A percentile compares a stretch with the other conserved stretches of the same genome.
These are phyloP conservation scores for Tuberolachnus salignus DNA, from an alignment of 2,888 invertebrate species.

Conservation along the genomic window DNA sequence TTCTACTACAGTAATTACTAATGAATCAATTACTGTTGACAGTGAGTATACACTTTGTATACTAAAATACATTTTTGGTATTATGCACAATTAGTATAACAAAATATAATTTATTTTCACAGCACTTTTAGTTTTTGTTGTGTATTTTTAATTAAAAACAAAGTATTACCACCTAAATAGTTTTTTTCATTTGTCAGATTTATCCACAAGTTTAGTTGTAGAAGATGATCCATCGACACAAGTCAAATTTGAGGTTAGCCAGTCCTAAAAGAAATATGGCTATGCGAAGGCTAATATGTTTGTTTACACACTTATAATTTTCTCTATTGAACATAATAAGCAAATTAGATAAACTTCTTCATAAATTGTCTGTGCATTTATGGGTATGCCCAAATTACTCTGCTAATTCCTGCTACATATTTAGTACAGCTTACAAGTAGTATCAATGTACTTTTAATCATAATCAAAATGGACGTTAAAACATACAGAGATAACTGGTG, in stretches of 20 bases:
- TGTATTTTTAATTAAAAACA: slow-evolving; percentile 25
- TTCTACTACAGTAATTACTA: slow-evolving; percentile 47
- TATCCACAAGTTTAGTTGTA: slow-evolving; percentile 55
- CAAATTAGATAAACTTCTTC: slow-evolving; percentile 26
- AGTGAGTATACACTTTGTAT: slow-evolving; percentile 29
- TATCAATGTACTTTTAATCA: slow-evolving; percentile 25
- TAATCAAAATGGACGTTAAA: slow-evolving; percentile 15
- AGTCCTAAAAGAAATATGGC: slow-evolving; percentile 44
- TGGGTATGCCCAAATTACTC: slow-evolving; percentile 42
- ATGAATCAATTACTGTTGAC: slow-evolving; percentile 44
- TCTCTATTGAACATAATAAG: slow-evolving; percentile 10
- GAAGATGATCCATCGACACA: slow-evolving; percentile 53
- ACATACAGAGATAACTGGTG: slow-evolving; percentile 34
- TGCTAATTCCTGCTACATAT: slow-evolving; percentile 44
- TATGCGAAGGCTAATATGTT: slow-evolving; percentile 36
- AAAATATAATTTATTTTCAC: not conserved
- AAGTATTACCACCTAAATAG: slow-evolving; percentile 47
- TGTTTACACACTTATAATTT: slow-evolving; percentile 11
- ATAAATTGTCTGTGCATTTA: slow-evolving; percentile 51
- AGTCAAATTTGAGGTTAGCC: slow-evolving; percentile 51
- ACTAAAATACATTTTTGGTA: not conserved
- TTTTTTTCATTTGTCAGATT: slow-evolving; percentile 54
- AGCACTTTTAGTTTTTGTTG: slow-evolving; percentile 20
- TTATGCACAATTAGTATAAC: not conserved
- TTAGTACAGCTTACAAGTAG: slow-evolving; percentile 47